Percentiles rank a stretch among this genome's conserved stretches.
These are phyloP conservation scores for Paguma larvata DNA, from an alignment of 2,797 vertebrate genomes.

Conservation along the genomic window DNA sequence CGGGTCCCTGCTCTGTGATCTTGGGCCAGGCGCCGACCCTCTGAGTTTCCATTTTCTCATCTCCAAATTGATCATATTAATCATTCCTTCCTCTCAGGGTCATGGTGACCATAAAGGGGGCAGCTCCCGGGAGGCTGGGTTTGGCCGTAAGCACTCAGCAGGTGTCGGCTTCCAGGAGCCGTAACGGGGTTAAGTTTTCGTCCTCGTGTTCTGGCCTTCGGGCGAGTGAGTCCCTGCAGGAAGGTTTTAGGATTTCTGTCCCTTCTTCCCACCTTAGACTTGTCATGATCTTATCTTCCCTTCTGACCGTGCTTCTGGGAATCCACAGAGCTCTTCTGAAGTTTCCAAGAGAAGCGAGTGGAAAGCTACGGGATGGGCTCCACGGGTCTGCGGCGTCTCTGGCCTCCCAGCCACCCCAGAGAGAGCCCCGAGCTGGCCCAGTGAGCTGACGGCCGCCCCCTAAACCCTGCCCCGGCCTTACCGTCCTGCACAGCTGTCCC, in stretches of 20 bases:
- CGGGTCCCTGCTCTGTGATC: background rate
- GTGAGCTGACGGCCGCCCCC: background rate
- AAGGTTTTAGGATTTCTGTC: background rate
- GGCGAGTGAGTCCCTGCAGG: background rate
- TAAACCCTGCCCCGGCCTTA: accelerated
- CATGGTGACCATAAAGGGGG: background rate
- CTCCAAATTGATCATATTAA: background rate
- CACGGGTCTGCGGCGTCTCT: accelerated
- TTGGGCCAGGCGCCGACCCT: background rate
- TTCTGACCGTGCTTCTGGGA: background rate
- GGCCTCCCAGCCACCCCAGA: background rate
- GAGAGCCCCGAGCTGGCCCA: background rate
- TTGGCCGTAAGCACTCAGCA: background rate
- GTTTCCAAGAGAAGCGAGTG: background rate
- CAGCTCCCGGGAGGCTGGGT: accelerated
- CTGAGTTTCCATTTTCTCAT: background rate
- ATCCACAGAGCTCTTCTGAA: background rate
- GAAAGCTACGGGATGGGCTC: background rate
- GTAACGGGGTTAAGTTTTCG: too few species aligned
- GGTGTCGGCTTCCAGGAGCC: background rate
- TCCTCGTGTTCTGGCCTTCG: background rate
- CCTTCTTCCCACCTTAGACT: background rate
- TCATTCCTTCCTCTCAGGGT: background rate
- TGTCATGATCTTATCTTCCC: background rate
- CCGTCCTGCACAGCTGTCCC: accelerated